phyloP scores from a whole-genome alignment of 2,888 invertebrate species.

The Geotrupes spiniger region DNA sequence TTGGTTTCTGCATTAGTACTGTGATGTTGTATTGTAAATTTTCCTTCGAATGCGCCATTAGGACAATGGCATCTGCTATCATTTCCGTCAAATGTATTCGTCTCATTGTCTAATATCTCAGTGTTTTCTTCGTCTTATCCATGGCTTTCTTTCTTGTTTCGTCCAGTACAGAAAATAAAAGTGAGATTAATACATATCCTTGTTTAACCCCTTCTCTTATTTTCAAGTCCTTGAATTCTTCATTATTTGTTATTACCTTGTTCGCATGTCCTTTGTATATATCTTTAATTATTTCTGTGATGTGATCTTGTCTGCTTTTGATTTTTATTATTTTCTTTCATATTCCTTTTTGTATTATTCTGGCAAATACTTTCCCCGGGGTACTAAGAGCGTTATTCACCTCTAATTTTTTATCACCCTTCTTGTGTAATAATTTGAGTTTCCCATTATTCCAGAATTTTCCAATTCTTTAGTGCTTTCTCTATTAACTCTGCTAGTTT shows the following conservation, averaged over 20 bases:
- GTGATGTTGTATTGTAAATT: too few relatives aligned
- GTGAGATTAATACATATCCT: slow-evolving; percentile 19
- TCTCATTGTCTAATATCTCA: slow-evolving; percentile 14
- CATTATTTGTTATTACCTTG: slow-evolving; percentile 17
- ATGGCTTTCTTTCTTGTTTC: slow-evolving; percentile 17
- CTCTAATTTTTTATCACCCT: neutral
- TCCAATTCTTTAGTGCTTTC: too few relatives aligned
- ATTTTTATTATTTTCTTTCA: too few relatives aligned
- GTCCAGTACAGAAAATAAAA: slow-evolving; percentile 18
- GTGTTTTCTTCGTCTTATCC: slow-evolving; percentile 13
- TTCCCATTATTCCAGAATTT: too few relatives aligned
- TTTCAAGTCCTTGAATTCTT: slow-evolving; percentile 18
- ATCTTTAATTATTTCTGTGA: slow-evolving; percentile 11
- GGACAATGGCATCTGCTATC: slow-evolving; percentile 20
- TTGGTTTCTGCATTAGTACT: too few relatives aligned
- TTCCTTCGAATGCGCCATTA: slow-evolving; percentile 7
- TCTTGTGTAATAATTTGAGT: neutral
- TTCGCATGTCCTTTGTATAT: slow-evolving; percentile 12
- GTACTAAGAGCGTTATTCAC: too few relatives aligned
- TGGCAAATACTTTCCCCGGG: too few relatives aligned
- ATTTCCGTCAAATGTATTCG: slow-evolving; percentile 16
- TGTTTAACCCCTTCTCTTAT: slow-evolving; percentile 16
- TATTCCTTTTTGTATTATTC: too few relatives aligned
- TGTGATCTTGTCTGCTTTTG: neutral
- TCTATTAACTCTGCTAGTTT: too few relatives aligned